phyloP scores from a whole-genome alignment of 2,113 vertebrate species.

The Atherinomorus stipes region DNA sequence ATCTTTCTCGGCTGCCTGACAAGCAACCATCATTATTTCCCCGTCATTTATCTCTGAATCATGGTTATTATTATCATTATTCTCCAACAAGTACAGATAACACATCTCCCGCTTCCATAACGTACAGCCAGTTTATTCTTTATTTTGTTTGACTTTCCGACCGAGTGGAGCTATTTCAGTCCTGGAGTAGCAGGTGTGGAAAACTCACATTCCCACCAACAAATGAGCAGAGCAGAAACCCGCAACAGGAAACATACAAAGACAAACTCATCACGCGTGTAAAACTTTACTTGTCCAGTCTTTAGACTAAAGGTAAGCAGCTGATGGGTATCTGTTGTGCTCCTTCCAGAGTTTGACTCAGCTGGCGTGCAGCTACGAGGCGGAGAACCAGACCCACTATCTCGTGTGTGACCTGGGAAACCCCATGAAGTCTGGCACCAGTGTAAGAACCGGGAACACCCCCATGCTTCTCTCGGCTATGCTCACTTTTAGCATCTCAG shows the following conservation, averaged over 20 bases:
- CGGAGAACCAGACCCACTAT: slow-evolving; percentile 84
- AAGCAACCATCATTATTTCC: neutral
- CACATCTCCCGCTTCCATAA: neutral
- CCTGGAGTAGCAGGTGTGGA: neutral
- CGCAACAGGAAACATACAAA: neutral
- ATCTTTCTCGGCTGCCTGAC: no score
- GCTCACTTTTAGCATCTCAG: slow-evolving; percentile 16
- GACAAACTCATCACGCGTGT: no score
- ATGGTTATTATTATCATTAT: neutral
- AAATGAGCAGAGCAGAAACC: neutral
- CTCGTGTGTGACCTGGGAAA: slow-evolving; percentile 89
- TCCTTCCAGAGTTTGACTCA: slow-evolving; percentile 81
- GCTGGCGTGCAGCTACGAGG: slow-evolving; percentile 85
- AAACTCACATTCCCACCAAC: neutral
- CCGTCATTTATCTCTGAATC: neutral
- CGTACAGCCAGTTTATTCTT: neutral
- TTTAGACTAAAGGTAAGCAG: neutral
- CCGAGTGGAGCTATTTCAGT: neutral
- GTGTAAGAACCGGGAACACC: slow-evolving; percentile 76
- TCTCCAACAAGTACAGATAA: neutral
- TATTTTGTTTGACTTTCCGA: neutral
- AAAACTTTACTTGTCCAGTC: neutral
- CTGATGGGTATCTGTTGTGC: slow-evolving; percentile 11
- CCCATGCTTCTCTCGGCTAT: slow-evolving; percentile 28
- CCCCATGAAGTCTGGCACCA: slow-evolving; percentile 88